Conservation (phyloP, 2,888 invertebrate species). For the Thymelicus acteon region DNA sequence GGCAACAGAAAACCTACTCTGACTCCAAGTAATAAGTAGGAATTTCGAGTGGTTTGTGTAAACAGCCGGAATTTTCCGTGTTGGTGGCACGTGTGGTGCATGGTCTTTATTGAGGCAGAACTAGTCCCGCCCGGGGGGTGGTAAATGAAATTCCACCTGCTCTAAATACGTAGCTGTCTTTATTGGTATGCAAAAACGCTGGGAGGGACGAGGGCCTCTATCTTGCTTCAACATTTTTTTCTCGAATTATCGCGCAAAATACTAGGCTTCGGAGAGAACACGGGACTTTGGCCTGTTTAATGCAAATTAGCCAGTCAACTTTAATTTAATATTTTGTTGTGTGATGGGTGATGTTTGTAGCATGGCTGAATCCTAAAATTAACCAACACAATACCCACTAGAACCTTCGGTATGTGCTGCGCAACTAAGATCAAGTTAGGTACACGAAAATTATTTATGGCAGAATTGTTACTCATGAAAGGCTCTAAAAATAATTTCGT, state of each 20-base stretch:
- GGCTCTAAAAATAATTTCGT: too few relatives aligned
- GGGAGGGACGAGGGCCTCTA: conserved; percentile 42
- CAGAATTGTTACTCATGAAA: too few relatives aligned
- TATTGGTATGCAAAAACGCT: conserved; percentile 66
- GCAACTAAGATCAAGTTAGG: too few relatives aligned
- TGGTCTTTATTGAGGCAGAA: conserved; percentile 77
- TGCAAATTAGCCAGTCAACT: too few relatives aligned
- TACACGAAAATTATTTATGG: too few relatives aligned
- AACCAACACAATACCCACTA: too few relatives aligned
- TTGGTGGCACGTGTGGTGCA: conserved; percentile 78
- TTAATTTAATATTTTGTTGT: too few relatives aligned
- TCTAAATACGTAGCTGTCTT: conserved; percentile 66
- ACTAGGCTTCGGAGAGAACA: too few relatives aligned
- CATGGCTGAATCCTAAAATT: too few relatives aligned
- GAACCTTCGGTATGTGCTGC: too few relatives aligned
- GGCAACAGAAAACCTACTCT: conserved; percentile 51
- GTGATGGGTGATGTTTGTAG: too few relatives aligned
- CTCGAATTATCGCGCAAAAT: conserved; percentile 6
- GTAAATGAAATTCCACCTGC: conserved; percentile 76
- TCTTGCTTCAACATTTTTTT: conserved; percentile 12
- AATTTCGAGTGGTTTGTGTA: conserved; percentile 43
- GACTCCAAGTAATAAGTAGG: conserved; percentile 20
- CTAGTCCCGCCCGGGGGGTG: conserved; percentile 65
- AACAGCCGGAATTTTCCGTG: conserved; percentile 70
- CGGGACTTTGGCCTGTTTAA: too few relatives aligned